A percentile compares a stretch with the other conserved stretches of the same genome.
These are phyloP conservation scores for Stigmatopora argus DNA, from an alignment of 2,113 vertebrate species.

Conservation along the genomic window DNA sequence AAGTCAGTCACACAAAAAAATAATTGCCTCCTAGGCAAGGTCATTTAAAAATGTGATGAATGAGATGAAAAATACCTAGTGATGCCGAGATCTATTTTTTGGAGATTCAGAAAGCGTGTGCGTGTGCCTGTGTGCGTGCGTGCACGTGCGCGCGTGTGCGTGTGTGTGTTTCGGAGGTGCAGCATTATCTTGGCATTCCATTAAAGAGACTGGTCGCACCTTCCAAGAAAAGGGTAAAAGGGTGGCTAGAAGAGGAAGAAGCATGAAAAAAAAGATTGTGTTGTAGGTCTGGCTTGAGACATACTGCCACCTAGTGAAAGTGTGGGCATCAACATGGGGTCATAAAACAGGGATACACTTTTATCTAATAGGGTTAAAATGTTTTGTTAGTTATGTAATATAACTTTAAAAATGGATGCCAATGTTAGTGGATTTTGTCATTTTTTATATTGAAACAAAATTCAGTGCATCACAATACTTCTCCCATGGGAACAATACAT, in stretches of 20 bases:
- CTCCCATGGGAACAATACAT: conserved; percentile 11
- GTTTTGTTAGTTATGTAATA: background rate
- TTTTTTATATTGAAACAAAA: background rate
- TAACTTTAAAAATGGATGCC: background rate
- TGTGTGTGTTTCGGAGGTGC: conserved; percentile 50
- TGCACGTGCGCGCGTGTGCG: too few species aligned
- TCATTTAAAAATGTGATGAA: conserved; percentile 38
- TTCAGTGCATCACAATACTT: conserved; percentile 2
- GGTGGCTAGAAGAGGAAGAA: conserved; percentile 5
- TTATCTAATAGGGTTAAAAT: background rate
- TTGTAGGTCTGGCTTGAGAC: conserved; percentile 35
- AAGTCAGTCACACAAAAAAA: conserved; percentile 38
- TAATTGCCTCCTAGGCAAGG: conserved; percentile 44
- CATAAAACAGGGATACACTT: background rate
- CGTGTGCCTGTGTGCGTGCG: conserved; percentile 7
- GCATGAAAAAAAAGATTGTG: background rate
- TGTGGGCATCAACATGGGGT: conserved; percentile 18
- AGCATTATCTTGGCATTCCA: conserved; percentile 63
- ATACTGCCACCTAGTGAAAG: conserved; percentile 71
- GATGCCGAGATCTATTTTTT: conserved; percentile 42
- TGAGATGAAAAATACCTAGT: conserved; percentile 40
- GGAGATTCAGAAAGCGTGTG: conserved; percentile 21
- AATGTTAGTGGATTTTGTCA: background rate
- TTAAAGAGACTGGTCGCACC: conserved; percentile 57
- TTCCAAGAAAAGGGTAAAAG: conserved; percentile 24